These are phyloP conservation scores for Lissonota sp. DNA, from an alignment of 2,888 invertebrate genomes.

Conservation along the genomic window DNA sequence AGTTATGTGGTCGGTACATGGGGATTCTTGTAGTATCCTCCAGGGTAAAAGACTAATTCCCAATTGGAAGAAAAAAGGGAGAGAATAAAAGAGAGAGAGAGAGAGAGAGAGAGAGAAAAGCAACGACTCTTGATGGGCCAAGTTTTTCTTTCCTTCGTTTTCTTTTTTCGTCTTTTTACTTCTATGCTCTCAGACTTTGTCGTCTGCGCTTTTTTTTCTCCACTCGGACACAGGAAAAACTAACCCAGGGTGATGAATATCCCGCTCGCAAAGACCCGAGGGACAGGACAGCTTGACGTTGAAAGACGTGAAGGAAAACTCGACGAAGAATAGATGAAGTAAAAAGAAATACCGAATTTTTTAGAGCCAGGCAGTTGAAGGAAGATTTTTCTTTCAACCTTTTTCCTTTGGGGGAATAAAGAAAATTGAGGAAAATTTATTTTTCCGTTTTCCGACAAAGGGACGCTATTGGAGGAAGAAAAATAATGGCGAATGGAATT, in stretches of 20 bases:
- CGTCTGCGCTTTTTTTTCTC: neutral
- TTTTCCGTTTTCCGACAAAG: neutral
- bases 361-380: conserved; percentile 2
- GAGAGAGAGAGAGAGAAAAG: neutral
- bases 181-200: neutral
- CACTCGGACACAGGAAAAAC: conserved; percentile 7
- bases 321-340: neutral
- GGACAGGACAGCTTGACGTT: conserved; percentile 29
- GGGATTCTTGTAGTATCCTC: conserved; percentile 14
- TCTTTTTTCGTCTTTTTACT: neutral
- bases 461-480: too few relatives aligned
- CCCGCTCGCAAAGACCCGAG: neutral
- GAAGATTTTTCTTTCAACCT: conserved; percentile 12
- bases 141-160: conserved; percentile 23
- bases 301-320: neutral
- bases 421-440: neutral
- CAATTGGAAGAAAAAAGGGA: conserved; percentile 50
- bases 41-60: conserved; percentile 45
- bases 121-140: conserved; percentile 17
- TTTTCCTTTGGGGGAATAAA: neutral
- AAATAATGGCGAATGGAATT: too few relatives aligned
- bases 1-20: conserved; percentile 9
- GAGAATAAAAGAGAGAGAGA: too few relatives aligned
- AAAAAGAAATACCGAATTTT: neutral
- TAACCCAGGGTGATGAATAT: conserved; percentile 36